phyloP scores from a whole-genome alignment of 2,888 invertebrate genomes.

The Belgica antarctica region DNA sequence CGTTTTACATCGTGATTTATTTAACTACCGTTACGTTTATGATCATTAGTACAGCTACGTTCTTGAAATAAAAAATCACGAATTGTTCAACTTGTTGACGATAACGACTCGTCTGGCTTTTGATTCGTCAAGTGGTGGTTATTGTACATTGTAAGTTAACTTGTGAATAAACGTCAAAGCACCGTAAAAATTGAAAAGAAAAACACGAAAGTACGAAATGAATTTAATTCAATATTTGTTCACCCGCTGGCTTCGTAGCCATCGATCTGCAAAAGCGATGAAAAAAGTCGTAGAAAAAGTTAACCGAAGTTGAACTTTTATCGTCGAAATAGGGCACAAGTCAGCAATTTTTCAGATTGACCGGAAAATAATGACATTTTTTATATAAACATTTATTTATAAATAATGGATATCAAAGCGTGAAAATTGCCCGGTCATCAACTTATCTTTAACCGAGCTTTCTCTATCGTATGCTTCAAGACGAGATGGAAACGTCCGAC shows the following conservation, averaged over 20 bases:
- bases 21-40: conserved; percentile 35
- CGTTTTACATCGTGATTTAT: background rate
- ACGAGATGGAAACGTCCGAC: conserved; percentile 2
- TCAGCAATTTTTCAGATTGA: conserved; percentile 37
- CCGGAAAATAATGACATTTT: conserved; percentile 38
- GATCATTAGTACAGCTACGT: conserved; percentile 8
- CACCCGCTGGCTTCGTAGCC: too few relatives aligned
- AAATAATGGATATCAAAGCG: conserved; percentile 40
- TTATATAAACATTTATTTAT: conserved; percentile 34
- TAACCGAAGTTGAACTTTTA: background rate
- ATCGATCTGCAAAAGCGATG: too few relatives aligned
- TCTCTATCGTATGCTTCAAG: background rate
- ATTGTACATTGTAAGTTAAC: too few relatives aligned
- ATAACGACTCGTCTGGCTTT: conserved; percentile 11
- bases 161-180: too few relatives aligned
- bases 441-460: conserved; percentile 29
- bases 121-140: background rate
- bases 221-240: too few relatives aligned
- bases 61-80: background rate
- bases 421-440: conserved; percentile 38
- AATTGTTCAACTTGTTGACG: conserved; percentile 25
- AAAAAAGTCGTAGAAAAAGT: background rate
- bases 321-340: background rate
- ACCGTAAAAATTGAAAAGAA: too few relatives aligned
- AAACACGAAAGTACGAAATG: too few relatives aligned